Conservation (phyloP, 2,797 vertebrate species). For the Crossoptilon crossoptilon region DNA sequence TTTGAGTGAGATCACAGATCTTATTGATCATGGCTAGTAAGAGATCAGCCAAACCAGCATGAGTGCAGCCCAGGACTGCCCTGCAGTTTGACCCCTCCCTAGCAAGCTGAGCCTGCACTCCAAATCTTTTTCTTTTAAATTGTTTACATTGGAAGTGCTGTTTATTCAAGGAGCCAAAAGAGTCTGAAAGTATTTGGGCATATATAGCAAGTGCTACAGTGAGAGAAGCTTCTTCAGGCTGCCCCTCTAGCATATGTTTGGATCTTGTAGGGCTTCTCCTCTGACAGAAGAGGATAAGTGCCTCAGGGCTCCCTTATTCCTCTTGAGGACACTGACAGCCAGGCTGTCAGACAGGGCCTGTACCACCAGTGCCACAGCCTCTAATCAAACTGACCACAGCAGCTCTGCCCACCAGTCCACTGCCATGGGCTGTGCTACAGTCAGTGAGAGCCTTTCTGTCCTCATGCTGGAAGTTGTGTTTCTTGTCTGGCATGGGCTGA, state of each 20-base stretch:
- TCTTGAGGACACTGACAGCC: background rate
- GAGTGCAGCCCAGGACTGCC: background rate
- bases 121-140: background rate
- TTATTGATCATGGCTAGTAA: background rate
- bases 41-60: background rate
- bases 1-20: background rate
- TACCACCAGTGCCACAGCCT: background rate
- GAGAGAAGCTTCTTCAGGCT: background rate
- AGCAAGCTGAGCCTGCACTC: background rate
- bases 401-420: accelerated
- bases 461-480: background rate
- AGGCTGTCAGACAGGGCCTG: background rate
- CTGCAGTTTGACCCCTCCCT: background rate
- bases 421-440: background rate
- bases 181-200: background rate
- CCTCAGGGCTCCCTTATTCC: background rate
- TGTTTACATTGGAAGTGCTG: background rate
- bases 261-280: background rate
- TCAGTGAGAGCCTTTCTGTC: background rate
- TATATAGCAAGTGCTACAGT: background rate
- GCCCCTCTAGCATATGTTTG: background rate
- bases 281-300: background rate
- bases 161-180: background rate
- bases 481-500: background rate
- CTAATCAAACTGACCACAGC: background rate